Evolutionary conservation across 2,113 vertebrate species (phyloP).

Genomic region (Crotalus helleri): DNA sequence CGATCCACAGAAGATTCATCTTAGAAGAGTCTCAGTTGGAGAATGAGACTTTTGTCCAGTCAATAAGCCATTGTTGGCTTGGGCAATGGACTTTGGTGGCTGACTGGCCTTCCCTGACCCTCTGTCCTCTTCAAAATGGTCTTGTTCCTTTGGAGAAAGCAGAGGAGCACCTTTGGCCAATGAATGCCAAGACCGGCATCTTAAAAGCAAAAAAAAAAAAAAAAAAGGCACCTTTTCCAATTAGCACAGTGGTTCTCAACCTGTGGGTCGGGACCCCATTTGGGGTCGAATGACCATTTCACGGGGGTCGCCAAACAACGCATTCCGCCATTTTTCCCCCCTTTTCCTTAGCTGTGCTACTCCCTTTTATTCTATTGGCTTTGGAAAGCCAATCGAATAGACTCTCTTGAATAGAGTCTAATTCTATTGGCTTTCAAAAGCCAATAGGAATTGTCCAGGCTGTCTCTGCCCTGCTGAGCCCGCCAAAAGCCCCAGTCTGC

Average conservation of each 20-base stretch:
- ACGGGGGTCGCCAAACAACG: too few relatives aligned
- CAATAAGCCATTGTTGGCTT: not conserved
- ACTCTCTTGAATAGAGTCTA: too few relatives aligned
- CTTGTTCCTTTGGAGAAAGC: not conserved
- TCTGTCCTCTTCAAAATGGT: not conserved
- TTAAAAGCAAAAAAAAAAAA: not conserved
- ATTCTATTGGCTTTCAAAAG: too few relatives aligned
- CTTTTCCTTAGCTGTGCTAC: too few relatives aligned
- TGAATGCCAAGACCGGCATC: not conserved
- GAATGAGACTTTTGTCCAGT: not conserved
- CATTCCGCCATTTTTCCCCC: too few relatives aligned
- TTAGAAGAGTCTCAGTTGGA: not conserved
- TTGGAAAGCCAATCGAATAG: too few relatives aligned
- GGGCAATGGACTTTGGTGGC: not conserved
- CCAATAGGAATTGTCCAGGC: too few relatives aligned
- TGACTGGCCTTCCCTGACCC: not conserved
- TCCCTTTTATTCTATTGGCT: not conserved
- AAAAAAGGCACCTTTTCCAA: not conserved
- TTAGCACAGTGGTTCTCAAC: not conserved
- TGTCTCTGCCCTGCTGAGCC: too few relatives aligned
- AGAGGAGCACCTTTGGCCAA: not conserved
- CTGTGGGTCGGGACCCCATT: too few relatives aligned
- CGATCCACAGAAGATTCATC: not conserved
- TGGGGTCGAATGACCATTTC: too few relatives aligned
- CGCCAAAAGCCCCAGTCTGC: too few relatives aligned